Base-by-base conservation (phyloP, 2,888 invertebrate species). In the Polydrusus pterygomalis region DNA sequence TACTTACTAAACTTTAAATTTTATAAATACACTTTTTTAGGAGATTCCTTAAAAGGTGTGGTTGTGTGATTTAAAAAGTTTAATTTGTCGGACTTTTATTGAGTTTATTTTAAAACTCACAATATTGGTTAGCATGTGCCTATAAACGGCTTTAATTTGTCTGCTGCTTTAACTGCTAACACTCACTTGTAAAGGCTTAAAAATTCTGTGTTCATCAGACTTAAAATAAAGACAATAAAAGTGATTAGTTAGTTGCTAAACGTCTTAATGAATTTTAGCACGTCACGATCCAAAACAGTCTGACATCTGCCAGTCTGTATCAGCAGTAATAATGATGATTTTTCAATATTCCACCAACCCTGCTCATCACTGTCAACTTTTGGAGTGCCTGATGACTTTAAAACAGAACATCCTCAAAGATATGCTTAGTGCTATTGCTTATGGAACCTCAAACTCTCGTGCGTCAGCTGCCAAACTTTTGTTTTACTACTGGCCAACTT, bases 401-500 rank as follows among this genome's bases (percentile, higher is more conserved):
- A 98, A 98, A 87, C 93, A 93, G 80, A 93, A 95, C 79, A 94
- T 98, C 11, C 94, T 97, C 56, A 96, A 96, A 88, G 98, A 99
- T 87, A 91, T 99, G 75, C 90, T 99, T 40, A 96, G 96, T 86
- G 97, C 98, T 40, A 95, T 99, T 79, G 98, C 99, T 11, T 97
- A 98, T 88, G 99, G 99, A 56, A 98, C 99, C 0, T 94, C 96
- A 79, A 94, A 95, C 65, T 96, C 98, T 0, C 89, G 98, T 65
- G 93, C 96, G n/a, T 97, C 97, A 0, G 99, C 99, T 0, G 97
- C 97, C 68, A 97, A 98, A 88, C 90, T 99, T 47, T 91, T 99
- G 63, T 99, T 99, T 89, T 97, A 98, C 89, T 99, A 99, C 88
- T 99, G 99, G 98, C 99, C 99, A 5, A 96, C 98, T 3, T 95